Evolutionary conservation across 2,888 invertebrate species (phyloP), one percentile per base, ranked within the genome.

Genomic region (Tetrapedia diversipes): DNA sequence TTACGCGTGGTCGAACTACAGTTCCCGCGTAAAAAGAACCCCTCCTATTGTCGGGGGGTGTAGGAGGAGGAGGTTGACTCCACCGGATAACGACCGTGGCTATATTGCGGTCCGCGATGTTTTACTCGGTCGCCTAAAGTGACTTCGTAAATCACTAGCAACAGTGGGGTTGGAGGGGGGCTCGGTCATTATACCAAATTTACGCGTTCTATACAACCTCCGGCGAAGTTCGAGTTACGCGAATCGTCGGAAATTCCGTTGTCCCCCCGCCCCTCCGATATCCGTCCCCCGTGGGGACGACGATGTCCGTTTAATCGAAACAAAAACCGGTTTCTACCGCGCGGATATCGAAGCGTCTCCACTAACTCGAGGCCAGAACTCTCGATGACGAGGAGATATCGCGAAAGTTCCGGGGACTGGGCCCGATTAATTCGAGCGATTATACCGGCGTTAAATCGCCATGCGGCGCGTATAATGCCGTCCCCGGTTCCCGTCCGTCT

Each of bases 61-160:
- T n/a, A n/a, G n/a, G n/a, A n/a, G n/a, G n/a, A n/a, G 45, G 75
- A 49, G 70, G 75, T 64, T 64, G 80, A 71, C 65, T 84, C 71
- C 61, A 66, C 57, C 74, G 77, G 79, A 82, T 86, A 85, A 87
- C 83, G 83, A 84, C 56, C 72, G 69, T 68, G 75, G 73, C 78
- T 80, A 81, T n/a, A n/a, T 82, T 75, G 76, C 78, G 81, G 74
- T 70, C 68, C 63, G 41, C 70, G 74, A 84, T 87, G 86, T 88
- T 89, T 87, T 87, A 81, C 82, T 74, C 71, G 80, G 80, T 78
- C 80, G 86, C 73, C 64, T 61, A 81, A 88, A 82, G 85, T 80
- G 81, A 83, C 80, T 85, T 77, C 82, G 86, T 87, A 88, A 89
- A 89, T 89, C 89, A 87, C 78, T 77, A 63, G 78, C n/a, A n/a